Base-by-base conservation (phyloP, 2,888 invertebrate species). In the Aradus depressus region DNA sequence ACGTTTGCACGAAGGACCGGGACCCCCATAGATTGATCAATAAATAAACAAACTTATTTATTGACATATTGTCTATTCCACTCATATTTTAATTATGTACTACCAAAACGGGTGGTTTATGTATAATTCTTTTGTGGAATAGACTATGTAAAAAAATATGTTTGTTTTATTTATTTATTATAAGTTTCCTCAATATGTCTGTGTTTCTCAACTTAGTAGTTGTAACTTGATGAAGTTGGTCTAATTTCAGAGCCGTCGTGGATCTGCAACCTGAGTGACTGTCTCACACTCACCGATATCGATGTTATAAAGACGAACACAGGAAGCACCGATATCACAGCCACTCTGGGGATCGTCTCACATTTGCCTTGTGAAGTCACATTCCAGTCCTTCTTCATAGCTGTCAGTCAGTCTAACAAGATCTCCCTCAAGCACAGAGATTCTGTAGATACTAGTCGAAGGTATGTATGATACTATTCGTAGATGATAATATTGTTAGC, bases 261-360 rank as follows among this genome's bases (percentile, higher is more conserved):
- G 70, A 53, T 53, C 2, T 51, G 55, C 16, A 31, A 48, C 18
- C 41, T 60, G 21, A 52, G 49, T 55, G 75, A 76, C 57, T 73
- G 73, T 60, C 76, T 79, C 60, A 70, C 72, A 60, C 65, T 78
- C 44, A 68, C 74, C 47, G 72, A 74, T 25, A 72, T 73, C 53
- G 70, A 71, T 21, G 67, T 77, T 41, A n/a, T n/a, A n/a, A 64
- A 75, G 80, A 53, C 53, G 10, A 51, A 52, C 25, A 49, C 50
- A 16, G 53, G 56, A 8, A 51, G 56, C 35, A 47, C 54, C 21
- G 47, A 52, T 41, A 52, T 54, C 3, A 49, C 56, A 1, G 56
- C 54, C 10, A 21, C 44, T 2, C 32, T 47, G 26, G 34, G 34
- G 3, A 32, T 47, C 18, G 31, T 34, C 26, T 51, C 45, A 10